Percentiles rank a stretch among this genome's conserved stretches.
Conservation (phyloP, 2,888 invertebrate genomes). For the Orthosia cruda region DNA sequence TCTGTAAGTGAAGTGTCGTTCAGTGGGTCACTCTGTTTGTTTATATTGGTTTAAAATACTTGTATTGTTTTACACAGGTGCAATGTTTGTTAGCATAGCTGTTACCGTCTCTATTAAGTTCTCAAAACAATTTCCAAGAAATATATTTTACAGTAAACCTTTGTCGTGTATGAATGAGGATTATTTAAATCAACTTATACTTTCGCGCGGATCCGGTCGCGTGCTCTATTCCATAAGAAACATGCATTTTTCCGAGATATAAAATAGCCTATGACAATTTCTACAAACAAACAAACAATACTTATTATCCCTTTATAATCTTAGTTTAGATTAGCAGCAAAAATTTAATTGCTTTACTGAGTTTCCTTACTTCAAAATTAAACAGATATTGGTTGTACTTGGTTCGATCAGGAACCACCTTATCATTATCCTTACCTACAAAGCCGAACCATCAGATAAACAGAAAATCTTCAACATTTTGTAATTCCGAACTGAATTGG, state of each 20-base stretch:
- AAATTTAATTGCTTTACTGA: background rate
- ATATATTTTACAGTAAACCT: background rate
- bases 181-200: background rate
- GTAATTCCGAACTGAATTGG: constrained; percentile 6
- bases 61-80: background rate
- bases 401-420: background rate
- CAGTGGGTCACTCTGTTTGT: constrained; percentile 17
- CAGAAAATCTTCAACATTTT: background rate
- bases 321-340: background rate
- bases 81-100: background rate
- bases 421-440: background rate
- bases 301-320: too few relatives aligned
- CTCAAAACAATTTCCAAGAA: background rate
- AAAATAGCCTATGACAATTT: too few relatives aligned
- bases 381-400: background rate
- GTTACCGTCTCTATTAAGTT: background rate
- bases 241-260: too few relatives aligned
- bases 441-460: background rate
- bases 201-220: too few relatives aligned
- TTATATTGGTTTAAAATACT: background rate
- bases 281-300: too few relatives aligned
- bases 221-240: too few relatives aligned
- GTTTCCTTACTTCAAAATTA: background rate
- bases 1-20: background rate
- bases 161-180: background rate